Evolutionary conservation across 2,888 invertebrate species (phyloP), one percentile per base, ranked within the genome.

Genomic region (Cataglyphis altisquamis): DNA sequence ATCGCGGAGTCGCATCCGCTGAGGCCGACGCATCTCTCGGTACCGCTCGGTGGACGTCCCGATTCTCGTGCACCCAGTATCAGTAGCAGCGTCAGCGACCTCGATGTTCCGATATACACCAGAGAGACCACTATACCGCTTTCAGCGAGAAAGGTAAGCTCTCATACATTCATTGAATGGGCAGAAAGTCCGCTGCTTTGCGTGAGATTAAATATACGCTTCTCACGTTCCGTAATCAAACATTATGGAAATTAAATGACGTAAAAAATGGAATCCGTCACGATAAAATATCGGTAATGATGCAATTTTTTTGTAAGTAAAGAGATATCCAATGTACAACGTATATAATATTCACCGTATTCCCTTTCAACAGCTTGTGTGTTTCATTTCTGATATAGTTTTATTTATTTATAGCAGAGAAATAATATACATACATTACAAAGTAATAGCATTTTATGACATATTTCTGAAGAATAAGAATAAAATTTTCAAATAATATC

Each of bases 71-170:
- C 95, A 63, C 93, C 95, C 3, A 96, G 96, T 89, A 95, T 96
- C 87, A 96, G 96, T 39, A 96, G 96, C 87, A 96, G 95, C 90
- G 95, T 96, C 85, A 96, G 95, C 90, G 96, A 96, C 91, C 93
- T 96, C 92, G 96, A 96, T 87, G 95, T 95, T 62, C 96, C 96
- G n/a, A 96, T 96, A 87, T 96, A 96, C 87, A 93, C 94, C 64
- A 92, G 95, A 29, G 94, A 95, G 81, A 95, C 94, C 2, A 94
- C 94, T 60, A 82, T 94, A 86, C 94, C 94, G 1, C 82, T 94
- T 3, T 92, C 92, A 0, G 91, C 92, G 25, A 91, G 89, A 84
- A 91, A 89, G 91, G 94, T 94, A 86, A 72, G 90, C 82, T 18
- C 1, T 41, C 9, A 6, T 64, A 18, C 12, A 4, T 67, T 52